These are phyloP conservation scores for Argyra leucocephala DNA, from an alignment of 2,888 invertebrate genomes.

Conservation along the genomic window DNA sequence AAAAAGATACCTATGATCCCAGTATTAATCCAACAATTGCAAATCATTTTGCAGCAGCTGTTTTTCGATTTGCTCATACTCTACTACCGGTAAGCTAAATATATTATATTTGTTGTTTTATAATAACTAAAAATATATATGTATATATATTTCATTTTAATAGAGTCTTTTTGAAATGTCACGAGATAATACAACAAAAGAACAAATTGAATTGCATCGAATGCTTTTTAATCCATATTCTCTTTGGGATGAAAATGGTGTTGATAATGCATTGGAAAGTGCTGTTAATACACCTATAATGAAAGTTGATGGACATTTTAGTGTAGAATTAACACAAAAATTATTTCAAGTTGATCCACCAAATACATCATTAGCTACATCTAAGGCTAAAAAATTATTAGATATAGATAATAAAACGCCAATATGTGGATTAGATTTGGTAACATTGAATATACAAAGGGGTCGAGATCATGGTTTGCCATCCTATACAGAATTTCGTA, in stretches of 20 bases:
- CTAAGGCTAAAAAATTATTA: neutral
- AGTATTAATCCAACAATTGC: constrained; percentile 65
- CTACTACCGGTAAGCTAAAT: constrained; percentile 56
- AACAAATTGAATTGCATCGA: constrained; percentile 63
- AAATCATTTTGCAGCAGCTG: constrained; percentile 75
- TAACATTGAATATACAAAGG: constrained; percentile 78
- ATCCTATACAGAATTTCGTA: constrained; percentile 65
- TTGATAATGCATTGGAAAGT: constrained; percentile 56
- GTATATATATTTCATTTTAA: too few relatives aligned
- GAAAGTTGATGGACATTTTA: constrained; percentile 41
- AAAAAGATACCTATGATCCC: constrained; percentile 49
- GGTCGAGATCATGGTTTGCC: constrained; percentile 82
- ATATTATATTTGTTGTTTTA: too few relatives aligned
- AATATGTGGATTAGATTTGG: constrained; percentile 70
- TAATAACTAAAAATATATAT: too few relatives aligned
- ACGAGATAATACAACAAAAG: constrained; percentile 49
- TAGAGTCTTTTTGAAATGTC: constrained; percentile 64
- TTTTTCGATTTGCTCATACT: constrained; percentile 84
- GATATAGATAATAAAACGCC: constrained; percentile 25
- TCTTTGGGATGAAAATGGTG: constrained; percentile 52
- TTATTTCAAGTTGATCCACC: constrained; percentile 35
- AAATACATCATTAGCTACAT: constrained; percentile 20
- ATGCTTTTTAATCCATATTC: constrained; percentile 73
- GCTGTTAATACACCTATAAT: constrained; percentile 57
- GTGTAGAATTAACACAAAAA: constrained; percentile 39